These are phyloP conservation scores for Cyanocitta stelleri DNA, from an alignment of 2,113 vertebrate species.

Conservation along the genomic window DNA sequence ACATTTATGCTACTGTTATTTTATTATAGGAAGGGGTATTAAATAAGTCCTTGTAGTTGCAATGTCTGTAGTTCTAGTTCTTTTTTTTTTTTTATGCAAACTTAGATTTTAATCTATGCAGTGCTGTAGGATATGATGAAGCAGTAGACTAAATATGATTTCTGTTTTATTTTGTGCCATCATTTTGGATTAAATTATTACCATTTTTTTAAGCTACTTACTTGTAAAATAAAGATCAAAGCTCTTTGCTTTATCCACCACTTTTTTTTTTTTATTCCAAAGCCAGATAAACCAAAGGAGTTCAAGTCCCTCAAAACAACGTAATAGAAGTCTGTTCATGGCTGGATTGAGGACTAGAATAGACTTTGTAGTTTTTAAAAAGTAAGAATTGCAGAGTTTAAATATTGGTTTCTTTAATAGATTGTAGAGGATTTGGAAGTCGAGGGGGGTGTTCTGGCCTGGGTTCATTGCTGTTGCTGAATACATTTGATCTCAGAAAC, in stretches of 20 bases:
- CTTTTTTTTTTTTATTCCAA: neutral
- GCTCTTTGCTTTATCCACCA: slow-evolving; percentile 21
- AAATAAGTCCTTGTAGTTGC: neutral
- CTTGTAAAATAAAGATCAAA: slow-evolving; percentile 56
- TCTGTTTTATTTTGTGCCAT: slow-evolving; percentile 22
- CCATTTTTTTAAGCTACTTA: slow-evolving; percentile 49
- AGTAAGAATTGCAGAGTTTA: neutral
- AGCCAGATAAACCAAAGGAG: slow-evolving; percentile 19
- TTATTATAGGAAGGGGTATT: neutral
- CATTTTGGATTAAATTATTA: slow-evolving; percentile 45
- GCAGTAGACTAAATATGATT: neutral
- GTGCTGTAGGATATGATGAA: neutral
- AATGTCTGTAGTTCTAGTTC: neutral
- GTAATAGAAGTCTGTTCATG: neutral
- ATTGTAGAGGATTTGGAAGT: neutral
- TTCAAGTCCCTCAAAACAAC: neutral
- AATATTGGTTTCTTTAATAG: neutral
- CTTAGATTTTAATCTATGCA: neutral
- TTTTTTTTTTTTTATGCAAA: neutral
- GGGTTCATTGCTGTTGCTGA: neutral
- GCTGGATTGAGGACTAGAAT: neutral
- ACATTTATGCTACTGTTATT: neutral
- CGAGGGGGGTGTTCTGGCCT: fast-evolving
- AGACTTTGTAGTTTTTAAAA: neutral
- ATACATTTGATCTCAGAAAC: neutral